Percentiles rank a stretch among this genome's conserved stretches.
These are phyloP conservation scores for Chaenodraco wilsoni DNA, from an alignment of 2,797 vertebrate species.

Conservation along the genomic window DNA sequence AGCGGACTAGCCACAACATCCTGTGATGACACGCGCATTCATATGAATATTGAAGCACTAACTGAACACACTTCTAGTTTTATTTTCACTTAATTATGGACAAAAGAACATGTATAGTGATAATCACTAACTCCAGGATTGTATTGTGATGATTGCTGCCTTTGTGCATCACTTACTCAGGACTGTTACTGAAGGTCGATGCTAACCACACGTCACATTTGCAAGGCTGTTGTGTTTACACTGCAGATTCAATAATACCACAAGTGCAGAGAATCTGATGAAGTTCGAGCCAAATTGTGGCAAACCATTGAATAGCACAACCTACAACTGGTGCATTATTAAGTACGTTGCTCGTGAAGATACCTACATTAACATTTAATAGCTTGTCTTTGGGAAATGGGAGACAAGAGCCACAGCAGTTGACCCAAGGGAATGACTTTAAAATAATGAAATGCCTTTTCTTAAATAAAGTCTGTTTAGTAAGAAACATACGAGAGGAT, in stretches of 20 bases:
- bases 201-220: constrained; percentile 29
- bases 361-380: constrained; percentile 75
- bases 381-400: constrained; percentile 52
- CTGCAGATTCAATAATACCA: neutral
- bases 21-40: constrained; percentile 77
- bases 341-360: constrained; percentile 18
- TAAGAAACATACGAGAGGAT: neutral
- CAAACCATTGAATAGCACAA: neutral
- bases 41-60: constrained; percentile 23
- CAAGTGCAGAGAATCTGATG: neutral
- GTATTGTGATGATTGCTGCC: neutral
- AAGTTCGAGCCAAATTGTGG: neutral
- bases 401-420: constrained; percentile 51
- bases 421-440: constrained; percentile 23
- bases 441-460: neutral
- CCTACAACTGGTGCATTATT: constrained; percentile 65
- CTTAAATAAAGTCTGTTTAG: neutral
- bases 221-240: neutral
- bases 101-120: too few species aligned
- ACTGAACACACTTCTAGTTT: too few species aligned
- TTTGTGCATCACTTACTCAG: neutral
- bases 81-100: too few species aligned
- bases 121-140: neutral
- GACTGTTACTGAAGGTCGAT: neutral
- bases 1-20: constrained; percentile 85